These are phyloP conservation scores for Ennomos quercinarius DNA, from an alignment of 2,888 invertebrate genomes.

Conservation along the genomic window DNA sequence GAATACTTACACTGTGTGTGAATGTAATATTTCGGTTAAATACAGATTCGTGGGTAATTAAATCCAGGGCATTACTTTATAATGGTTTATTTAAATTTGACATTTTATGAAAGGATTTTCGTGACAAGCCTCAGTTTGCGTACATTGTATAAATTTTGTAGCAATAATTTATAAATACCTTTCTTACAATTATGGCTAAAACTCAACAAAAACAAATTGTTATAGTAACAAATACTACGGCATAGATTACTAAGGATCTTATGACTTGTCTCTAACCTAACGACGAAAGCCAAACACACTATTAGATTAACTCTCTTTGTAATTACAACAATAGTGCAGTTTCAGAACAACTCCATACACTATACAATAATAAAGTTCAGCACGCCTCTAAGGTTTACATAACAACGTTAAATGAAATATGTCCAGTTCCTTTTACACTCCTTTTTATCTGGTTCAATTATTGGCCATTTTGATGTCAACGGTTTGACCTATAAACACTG, in stretches of 20 bases:
- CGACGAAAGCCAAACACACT: constrained; percentile 81
- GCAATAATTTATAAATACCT: constrained; percentile 79
- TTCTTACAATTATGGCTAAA: constrained; percentile 79
- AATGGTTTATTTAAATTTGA: constrained; percentile 84
- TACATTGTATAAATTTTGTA: constrained; percentile 78
- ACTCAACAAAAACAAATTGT: constrained; percentile 83
- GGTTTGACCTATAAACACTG: too few species aligned
- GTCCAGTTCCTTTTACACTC: neutral
- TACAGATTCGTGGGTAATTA: constrained; percentile 25
- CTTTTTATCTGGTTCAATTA: too few species aligned
- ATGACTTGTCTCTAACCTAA: constrained; percentile 78
- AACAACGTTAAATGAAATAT: constrained; percentile 23
- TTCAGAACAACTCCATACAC: constrained; percentile 36
- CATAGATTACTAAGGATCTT: constrained; percentile 67
- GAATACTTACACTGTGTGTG: neutral
- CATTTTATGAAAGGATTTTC: constrained; percentile 81
- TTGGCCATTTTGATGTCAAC: too few species aligned
- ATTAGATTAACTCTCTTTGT: constrained; percentile 62
- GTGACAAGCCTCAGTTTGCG: constrained; percentile 83
- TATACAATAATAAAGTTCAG: constrained; percentile 17
- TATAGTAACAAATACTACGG: constrained; percentile 75
- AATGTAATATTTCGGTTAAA: neutral
- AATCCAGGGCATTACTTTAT: constrained; percentile 51
- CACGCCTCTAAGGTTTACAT: constrained; percentile 8
- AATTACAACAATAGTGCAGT: constrained; percentile 40